These are phyloP conservation scores for Berghia stephanieae DNA, from an alignment of 1,140 invertebrate species.

Conservation along the genomic window DNA sequence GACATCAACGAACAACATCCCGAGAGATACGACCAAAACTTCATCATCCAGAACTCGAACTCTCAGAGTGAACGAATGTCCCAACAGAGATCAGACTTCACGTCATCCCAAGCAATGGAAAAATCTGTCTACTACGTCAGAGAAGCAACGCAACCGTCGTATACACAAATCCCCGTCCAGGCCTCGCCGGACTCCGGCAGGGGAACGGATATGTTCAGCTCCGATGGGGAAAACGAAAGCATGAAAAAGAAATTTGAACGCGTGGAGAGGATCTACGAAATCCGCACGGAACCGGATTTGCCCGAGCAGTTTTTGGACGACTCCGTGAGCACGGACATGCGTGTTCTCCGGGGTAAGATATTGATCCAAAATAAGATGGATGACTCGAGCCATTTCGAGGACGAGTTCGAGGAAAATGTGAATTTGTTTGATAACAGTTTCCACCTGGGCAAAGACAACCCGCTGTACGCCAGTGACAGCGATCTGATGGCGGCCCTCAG, in stretches of 20 bases:
- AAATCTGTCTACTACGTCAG: constrained; percentile 19
- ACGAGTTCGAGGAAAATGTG: constrained; percentile 52
- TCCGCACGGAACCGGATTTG: neutral
- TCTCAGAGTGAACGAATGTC: neutral
- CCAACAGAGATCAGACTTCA: neutral
- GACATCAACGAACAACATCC: constrained; percentile 23
- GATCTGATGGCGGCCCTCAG: constrained; percentile 44
- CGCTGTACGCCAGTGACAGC: constrained; percentile 55
- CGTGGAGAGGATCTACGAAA: constrained; percentile 24
- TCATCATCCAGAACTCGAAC: neutral
- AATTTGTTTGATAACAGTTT: constrained; percentile 55
- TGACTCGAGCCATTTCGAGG: constrained; percentile 41
- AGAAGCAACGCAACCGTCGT: neutral
- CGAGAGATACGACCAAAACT: neutral
- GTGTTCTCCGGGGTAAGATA: constrained; percentile 51
- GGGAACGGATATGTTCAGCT: constrained; percentile 25
- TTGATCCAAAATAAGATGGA: constrained; percentile 55
- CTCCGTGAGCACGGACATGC: constrained; percentile 38
- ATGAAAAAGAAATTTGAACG: constrained; percentile 15
- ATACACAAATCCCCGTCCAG: constrained; percentile 3
- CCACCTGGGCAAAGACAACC: constrained; percentile 53
- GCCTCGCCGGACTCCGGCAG: constrained; percentile 20
- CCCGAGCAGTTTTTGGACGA: constrained; percentile 20
- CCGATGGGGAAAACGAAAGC: constrained; percentile 21
- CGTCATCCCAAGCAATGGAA: constrained; percentile 15